Evolutionary conservation across 2,113 vertebrate species (phyloP).

Genomic region (Melanerpes formicivorus): DNA sequence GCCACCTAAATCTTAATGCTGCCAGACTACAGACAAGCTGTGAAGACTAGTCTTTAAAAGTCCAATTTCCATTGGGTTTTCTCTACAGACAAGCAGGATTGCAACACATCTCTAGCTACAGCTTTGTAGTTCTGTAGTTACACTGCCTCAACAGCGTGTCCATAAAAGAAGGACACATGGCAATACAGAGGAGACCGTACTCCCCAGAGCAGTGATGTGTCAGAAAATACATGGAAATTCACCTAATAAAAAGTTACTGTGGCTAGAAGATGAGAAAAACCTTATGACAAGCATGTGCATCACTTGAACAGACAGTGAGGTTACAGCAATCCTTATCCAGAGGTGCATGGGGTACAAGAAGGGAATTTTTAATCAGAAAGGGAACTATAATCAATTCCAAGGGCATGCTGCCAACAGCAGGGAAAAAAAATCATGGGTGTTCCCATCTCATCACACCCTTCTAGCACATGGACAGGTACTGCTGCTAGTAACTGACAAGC

Average conservation of each 20-base stretch:
- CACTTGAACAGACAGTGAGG: rapidly evolving
- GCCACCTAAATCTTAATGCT: background rate
- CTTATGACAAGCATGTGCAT: rapidly evolving
- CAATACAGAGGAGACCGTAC: background rate
- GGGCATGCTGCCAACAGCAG: background rate
- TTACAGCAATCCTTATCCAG: background rate
- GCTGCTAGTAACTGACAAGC: background rate
- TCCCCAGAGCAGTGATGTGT: no score
- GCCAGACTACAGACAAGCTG: background rate
- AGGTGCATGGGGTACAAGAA: rapidly evolving
- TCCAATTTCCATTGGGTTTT: background rate
- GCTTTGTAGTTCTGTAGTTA: background rate
- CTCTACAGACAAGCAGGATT: background rate
- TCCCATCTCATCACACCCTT: background rate
- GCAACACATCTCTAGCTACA: background rate
- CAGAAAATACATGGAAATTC: background rate
- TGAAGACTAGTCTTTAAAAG: background rate
- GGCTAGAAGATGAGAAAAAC: background rate
- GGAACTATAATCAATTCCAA: background rate
- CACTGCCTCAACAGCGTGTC: background rate
- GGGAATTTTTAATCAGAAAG: background rate
- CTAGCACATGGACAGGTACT: rapidly evolving
- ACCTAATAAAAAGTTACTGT: background rate
- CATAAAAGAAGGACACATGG: background rate
- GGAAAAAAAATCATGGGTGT: background rate